Evolutionary conservation across 1,140 invertebrate genomes (phyloP).

Genomic region (Drosophila tropicalis): DNA sequence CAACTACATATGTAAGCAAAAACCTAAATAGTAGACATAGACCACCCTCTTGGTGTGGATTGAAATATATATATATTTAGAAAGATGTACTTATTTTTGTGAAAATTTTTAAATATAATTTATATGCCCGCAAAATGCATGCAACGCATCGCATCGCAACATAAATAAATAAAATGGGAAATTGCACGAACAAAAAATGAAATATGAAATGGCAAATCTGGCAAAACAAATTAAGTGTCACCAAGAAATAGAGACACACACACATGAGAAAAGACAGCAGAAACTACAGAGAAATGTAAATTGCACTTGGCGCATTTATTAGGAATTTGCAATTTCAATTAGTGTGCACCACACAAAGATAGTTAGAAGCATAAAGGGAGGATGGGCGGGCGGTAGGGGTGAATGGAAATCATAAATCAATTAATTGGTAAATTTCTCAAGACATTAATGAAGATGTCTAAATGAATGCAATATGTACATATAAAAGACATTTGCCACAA

Average conservation of each 20-base stretch:
- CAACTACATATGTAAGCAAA: background rate
- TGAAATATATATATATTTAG: constrained; percentile 15
- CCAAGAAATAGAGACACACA: constrained; percentile 39
- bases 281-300: constrained; percentile 12
- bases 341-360: constrained; percentile 51
- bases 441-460: constrained; percentile 15
- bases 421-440: constrained; percentile 40
- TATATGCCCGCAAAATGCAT: constrained; percentile 16
- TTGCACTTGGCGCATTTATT: constrained; percentile 9
- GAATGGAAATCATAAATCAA: constrained; percentile 61
- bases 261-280: constrained; percentile 2
- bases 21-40: constrained; percentile 1
- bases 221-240: constrained; percentile 55
- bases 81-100: background rate
- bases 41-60: constrained; percentile 28
- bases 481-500: constrained; percentile 24
- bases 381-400: constrained; percentile 5
- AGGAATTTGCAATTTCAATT: constrained; percentile 63
- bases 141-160: constrained; percentile 16
- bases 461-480: background rate
- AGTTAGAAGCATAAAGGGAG: constrained; percentile 43
- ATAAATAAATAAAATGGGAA: constrained; percentile 20
- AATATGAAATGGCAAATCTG: constrained; percentile 27
- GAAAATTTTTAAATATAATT: constrained; percentile 13
- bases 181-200: background rate